Evolutionary conservation across 2,113 vertebrate species (phyloP), one percentile per base, ranked within the genome.

Genomic region (Lampris incognitus): DNA sequence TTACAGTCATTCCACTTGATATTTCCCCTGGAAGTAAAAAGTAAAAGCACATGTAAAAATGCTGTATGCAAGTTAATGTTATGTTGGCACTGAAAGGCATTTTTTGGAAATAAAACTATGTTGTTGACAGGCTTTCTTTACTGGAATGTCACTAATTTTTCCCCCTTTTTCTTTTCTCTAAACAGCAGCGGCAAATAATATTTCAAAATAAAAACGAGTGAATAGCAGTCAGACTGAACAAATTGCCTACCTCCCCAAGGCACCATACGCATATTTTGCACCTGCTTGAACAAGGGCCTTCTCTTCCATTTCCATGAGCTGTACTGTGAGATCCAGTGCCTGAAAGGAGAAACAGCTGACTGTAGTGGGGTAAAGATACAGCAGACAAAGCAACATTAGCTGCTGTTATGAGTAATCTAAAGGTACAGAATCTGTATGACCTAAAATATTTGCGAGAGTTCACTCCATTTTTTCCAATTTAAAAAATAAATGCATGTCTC

Each of bases 311-410:
- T 96, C 96, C 96, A 99, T 94, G 52, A 99, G 94, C 70, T 97
- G 96, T 57, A 97, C 95, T 0, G 96, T 94, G 66, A 99, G 92
- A 90, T 99, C 98, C 91, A 99, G 89, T 1, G 96, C 97, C 97
- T 99, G 69, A 59, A 78, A 82, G 8, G 38, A 37, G 2, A 72
- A 39, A 36, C 39, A 76, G 4, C 2, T 36, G 2, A 59, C n/a
- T 66, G 9, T 4, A 63, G 3, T n/a, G 49, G 11, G 41, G 60
- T 41, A 68, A 6, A 8, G 5, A 55, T 39, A 58, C 2, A 1
- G 1, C 42, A 38, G 5, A 63, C 7, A 58, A 44, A 10, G 38
- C 1, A 6, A 38, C 42, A 58, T 44, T 38, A 7, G 39, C 3
- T 9, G 6, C 36, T 9, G 1, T 42, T 4, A 72, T 13, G 36